Base-by-base conservation (phyloP, 2,797 vertebrate genomes). In the Avahi laniger region DNA sequence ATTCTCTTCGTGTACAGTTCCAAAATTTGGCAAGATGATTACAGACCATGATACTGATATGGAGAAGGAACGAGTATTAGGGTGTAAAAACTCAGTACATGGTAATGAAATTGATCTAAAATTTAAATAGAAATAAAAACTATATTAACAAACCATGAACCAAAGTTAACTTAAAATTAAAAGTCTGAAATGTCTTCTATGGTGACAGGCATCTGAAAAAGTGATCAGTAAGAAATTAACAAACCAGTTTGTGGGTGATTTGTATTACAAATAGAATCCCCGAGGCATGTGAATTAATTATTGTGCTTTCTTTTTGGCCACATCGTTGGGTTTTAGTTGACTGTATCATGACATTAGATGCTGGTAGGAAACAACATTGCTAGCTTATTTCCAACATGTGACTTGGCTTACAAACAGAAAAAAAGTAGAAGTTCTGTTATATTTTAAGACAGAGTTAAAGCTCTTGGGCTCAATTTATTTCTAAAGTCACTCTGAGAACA, bases 81-180 rank as follows among this genome's bases (percentile, higher is more conserved):
- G 24, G 84, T 35, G 10, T 72, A 91, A 96, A 92, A 75, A 88
- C 65, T 94, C 91, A 98, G 90, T 84, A 41, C 22, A 89, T 41
- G 48, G 63, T 88, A 95, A 90, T 13, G 43, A 93, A 97, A 98
- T 86, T 17, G 81, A 87, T 57, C 63, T 97, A 85, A 80, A 97
- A 95, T 89, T 97, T 97, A 97, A 98, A 97, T 90, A 96, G 54
- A 96, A 97, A 92, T 86, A 91, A 95, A 85, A 93, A 95, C 89
- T 84, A 97, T 93, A 52, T 95, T 94, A 97, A 0, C 8, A 59
- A 92, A 93, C 50, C 95, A 48, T 76, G 81, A 97, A 98, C 35
- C 95, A 46, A 91, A 94, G 93, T 61, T 95, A 96, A 96, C 69
- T 89, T 91, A 63, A 90, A 80, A 89, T 96, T 92, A 43, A 95